phyloP scores from a whole-genome alignment of 2,888 invertebrate species.

The Antheraea assamensis region DNA sequence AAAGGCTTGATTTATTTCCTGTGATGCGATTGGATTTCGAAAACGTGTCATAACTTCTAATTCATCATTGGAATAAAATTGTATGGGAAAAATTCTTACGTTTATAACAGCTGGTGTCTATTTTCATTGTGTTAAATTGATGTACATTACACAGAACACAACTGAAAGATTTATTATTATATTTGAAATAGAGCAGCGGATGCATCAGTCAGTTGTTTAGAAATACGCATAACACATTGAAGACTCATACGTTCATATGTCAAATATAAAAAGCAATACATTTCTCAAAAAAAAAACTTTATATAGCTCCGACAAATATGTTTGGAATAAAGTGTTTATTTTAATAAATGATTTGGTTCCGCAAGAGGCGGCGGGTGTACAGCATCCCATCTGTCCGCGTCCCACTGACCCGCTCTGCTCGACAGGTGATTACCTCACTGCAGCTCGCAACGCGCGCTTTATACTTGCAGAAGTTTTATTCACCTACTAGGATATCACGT shows the following conservation, averaged over 20 bases:
- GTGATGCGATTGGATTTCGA: background rate
- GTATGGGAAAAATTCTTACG: background rate
- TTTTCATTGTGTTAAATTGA: background rate
- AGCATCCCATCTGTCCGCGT: background rate
- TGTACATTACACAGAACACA: background rate
- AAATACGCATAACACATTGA: background rate
- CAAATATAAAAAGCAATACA: background rate
- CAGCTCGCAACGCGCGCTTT: background rate
- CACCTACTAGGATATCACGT: no score
- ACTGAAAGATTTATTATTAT: background rate
- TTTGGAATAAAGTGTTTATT: background rate
- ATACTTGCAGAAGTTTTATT: no score
- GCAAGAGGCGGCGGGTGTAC: slow-evolving; percentile 3
- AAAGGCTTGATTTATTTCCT: background rate
- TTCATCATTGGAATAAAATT: background rate
- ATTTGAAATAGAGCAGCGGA: background rate
- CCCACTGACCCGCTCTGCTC: background rate
- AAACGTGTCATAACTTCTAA: background rate
- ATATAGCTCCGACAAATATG: background rate
- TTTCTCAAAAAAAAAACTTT: background rate
- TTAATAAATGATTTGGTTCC: background rate
- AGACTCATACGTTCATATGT: background rate
- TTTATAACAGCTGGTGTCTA: background rate
- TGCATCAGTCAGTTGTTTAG: background rate
- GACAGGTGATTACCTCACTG: slow-evolving; percentile 1